These are phyloP conservation scores for Agelaius tricolor DNA, from an alignment of 2,113 vertebrate species.

Conservation along the genomic window DNA sequence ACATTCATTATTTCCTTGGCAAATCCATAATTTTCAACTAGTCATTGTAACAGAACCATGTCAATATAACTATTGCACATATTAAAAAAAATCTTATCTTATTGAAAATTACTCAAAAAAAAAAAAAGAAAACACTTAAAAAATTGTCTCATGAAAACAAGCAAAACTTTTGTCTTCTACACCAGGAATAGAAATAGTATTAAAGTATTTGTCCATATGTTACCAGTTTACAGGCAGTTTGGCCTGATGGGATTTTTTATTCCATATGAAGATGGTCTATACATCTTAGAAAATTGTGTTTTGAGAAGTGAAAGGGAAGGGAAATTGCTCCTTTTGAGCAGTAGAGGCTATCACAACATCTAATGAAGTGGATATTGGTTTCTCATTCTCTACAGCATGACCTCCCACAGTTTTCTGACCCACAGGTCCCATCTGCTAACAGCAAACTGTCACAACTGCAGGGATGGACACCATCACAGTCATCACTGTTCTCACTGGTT, in stretches of 20 bases:
- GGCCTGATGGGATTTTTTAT: not conserved
- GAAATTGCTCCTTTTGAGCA: not conserved
- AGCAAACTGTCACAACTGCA: not conserved
- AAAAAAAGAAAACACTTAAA: not conserved
- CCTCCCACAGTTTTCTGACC: not conserved
- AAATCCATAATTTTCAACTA: not conserved
- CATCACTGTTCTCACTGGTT: accelerated
- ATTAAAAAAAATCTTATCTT: not conserved
- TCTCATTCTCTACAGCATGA: not conserved
- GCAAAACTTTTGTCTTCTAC: not conserved
- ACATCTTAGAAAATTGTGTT: not conserved
- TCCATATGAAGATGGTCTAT: accelerated
- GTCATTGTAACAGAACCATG: not conserved
- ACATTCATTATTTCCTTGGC: not conserved
- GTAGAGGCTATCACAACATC: not conserved
- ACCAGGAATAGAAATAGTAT: not conserved
- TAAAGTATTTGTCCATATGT: not conserved
- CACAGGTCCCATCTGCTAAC: not conserved
- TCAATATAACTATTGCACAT: not conserved
- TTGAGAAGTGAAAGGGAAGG: not conserved
- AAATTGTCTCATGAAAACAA: not conserved
- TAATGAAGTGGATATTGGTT: not conserved
- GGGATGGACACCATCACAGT: not conserved
- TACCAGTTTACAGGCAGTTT: not conserved
- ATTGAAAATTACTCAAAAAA: not conserved